Base-by-base conservation (phyloP, 2,797 vertebrate species). In the Sphaeramia orbicularis region DNA sequence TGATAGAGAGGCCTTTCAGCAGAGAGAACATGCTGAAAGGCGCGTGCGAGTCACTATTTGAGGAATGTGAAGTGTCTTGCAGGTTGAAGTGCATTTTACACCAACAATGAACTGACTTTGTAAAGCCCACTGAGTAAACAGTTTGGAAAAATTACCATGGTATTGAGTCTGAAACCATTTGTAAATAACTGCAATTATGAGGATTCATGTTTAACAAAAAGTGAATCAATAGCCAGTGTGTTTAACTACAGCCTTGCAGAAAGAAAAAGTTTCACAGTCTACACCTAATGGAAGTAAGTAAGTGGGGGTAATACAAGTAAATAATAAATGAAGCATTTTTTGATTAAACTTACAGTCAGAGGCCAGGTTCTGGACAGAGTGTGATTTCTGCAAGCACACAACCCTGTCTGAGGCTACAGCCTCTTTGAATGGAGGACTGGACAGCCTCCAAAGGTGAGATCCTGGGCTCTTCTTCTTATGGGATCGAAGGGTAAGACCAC, bases 301-400 rank as follows among this genome's bases (percentile, higher is more conserved):
- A 42, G 7, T n/a, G n/a, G 24, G 24, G 24, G 24, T 27, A 27
- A 43, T 15, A 18, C 8, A 43, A 1, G 7, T 15, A 43, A 43
- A 18, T 0, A 42, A 47, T 0, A 30, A 4, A 42, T 11, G 30
- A 47, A 45, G 13, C 4, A 41, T 14, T 15, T 16, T 15, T 15
- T 7, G 6, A 10, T 15, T 18, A 14, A 49, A 78, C 94, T 76
- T 89, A 99, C 97, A 76, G 69, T 95, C 93, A 4, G 91, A 86
- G 49, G 86, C 35, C 6, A 97, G 91, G 82, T 95, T 94, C 2
- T 96, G 95, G 52, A 91, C 93, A 0, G 97, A 97, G 38, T 87
- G 92, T 0, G 96, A 94, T 83, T 96, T 97, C 54, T 94, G 91
- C 69, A 96, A 91, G 74, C 58, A 18, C 0, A 82, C 7, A 0